phyloP scores from a whole-genome alignment of 1,140 invertebrate species.

The Aphidius ervi region DNA sequence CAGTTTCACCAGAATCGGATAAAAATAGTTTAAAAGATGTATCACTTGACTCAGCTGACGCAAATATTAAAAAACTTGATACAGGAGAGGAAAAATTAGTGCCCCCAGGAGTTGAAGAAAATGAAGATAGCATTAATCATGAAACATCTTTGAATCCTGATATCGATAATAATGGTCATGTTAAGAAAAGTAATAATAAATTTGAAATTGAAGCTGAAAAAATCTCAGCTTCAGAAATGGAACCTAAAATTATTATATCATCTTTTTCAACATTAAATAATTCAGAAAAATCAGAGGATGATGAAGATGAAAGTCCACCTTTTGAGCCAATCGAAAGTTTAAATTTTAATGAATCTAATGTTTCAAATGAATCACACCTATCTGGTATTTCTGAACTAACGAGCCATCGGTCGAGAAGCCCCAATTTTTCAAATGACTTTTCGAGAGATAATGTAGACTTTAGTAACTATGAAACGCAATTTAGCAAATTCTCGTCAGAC shows the following conservation, averaged over 20 bases:
- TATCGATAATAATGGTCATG: constrained; percentile 16
- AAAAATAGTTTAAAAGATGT: constrained; percentile 52
- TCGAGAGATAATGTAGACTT: constrained; percentile 47
- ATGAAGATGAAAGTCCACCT: constrained; percentile 64
- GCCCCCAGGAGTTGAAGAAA: constrained; percentile 45
- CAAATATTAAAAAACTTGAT: constrained; percentile 15
- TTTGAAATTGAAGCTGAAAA: constrained; percentile 26
- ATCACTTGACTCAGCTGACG: constrained; percentile 39
- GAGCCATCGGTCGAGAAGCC: constrained; percentile 50
- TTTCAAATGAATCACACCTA: constrained; percentile 57
- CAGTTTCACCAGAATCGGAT: constrained; percentile 73
- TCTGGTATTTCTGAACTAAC: constrained; percentile 60
- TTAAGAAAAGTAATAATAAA: constrained; percentile 9
- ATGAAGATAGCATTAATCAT: constrained; percentile 32
- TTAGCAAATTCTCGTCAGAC: constrained; percentile 60
- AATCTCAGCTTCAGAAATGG: constrained; percentile 33
- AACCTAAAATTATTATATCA: not conserved
- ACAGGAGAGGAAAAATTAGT: constrained; percentile 19
- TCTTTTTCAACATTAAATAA: constrained; percentile 33
- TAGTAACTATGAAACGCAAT: constrained; percentile 55
- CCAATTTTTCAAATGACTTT: constrained; percentile 42
- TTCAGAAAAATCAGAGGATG: constrained; percentile 54
- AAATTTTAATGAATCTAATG: constrained; percentile 47
- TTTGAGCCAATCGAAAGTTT: constrained; percentile 62
- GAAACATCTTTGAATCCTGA: not conserved